phyloP scores from a whole-genome alignment of 2,113 vertebrate genomes.

The Aptenodytes patagonicus region DNA sequence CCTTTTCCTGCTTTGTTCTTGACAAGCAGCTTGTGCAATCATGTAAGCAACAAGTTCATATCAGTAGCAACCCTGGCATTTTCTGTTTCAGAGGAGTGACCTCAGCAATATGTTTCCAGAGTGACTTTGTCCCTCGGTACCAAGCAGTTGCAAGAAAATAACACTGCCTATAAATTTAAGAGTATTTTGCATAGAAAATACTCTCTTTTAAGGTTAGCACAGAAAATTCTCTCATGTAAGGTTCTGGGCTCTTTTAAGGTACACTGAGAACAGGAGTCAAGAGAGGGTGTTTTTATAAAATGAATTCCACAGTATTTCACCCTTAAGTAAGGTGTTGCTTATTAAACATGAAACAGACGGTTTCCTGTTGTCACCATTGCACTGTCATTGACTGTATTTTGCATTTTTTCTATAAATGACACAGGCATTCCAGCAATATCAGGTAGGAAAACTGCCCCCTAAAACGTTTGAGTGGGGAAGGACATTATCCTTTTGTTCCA shows the following conservation, averaged over 20 bases:
- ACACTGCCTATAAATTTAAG: not conserved
- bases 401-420: not conserved
- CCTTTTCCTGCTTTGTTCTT: not conserved
- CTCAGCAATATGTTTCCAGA: not conserved
- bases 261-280: not conserved
- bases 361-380: not conserved
- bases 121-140: not conserved
- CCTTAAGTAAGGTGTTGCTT: not conserved
- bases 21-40: not conserved
- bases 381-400: not conserved
- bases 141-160: not conserved
- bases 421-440: not conserved
- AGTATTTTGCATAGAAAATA: not conserved
- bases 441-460: not conserved
- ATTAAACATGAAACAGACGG: not conserved
- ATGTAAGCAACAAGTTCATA: not conserved
- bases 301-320: not conserved
- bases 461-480: not conserved
- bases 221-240: not conserved
- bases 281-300: not conserved
- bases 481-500: not conserved
- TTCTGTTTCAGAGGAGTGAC: not conserved
- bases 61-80: not conserved
- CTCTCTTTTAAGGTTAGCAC: not conserved
- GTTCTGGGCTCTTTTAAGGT: not conserved